Evolutionary conservation across 2,797 vertebrate genomes (phyloP), one percentile per base, ranked within the genome.

Genomic region (Rhinatrema bivittatum): DNA sequence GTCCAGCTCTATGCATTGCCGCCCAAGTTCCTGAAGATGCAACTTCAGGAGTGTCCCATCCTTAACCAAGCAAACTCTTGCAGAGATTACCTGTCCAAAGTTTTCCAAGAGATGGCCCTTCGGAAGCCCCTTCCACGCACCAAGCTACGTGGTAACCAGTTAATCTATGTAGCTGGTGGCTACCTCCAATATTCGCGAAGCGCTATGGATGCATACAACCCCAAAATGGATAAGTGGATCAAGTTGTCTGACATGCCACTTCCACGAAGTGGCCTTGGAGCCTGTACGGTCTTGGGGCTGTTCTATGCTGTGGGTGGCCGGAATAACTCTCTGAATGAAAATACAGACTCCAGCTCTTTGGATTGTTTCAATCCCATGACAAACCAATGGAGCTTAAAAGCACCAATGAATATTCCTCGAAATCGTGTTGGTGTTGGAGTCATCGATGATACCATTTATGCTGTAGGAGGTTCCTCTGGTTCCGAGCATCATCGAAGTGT

Each of bases 321-420:
- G 21, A 86, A 87, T 64, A 70, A 87, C 45, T 83, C 85, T 0
- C 44, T 78, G 20, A 74, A 80, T 16, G 75, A 70, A 57, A 87
- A 83, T 57, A 65, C 57, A 0, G 87, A 90, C 50, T 85, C 79
- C 14, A 70, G 65, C 41, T 27, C 62, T 2, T 59, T 90, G 39
- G 70, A 55, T 70, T 90, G 85, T 68, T 90, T 87, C 66, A 90
- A 90, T 67, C 87, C 87, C 10, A 81, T 89, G 79, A 88, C 81
- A 49, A 90, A 90, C 66, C 76, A 84, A 54, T 89, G 87, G 87
- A 83, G 72, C 37, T 60, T 70, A 43, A 68, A 66, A 9, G 76
- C 83, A 7, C 39, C 76, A 5, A 78, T 90, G 46, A 82, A 79
- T 65, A 59, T 53, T 10, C 74, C 86, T 28, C 76, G 87, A 48